These are phyloP conservation scores for Phalanger gymnotis DNA, from an alignment of 2,797 vertebrate genomes.

Conservation along the genomic window DNA sequence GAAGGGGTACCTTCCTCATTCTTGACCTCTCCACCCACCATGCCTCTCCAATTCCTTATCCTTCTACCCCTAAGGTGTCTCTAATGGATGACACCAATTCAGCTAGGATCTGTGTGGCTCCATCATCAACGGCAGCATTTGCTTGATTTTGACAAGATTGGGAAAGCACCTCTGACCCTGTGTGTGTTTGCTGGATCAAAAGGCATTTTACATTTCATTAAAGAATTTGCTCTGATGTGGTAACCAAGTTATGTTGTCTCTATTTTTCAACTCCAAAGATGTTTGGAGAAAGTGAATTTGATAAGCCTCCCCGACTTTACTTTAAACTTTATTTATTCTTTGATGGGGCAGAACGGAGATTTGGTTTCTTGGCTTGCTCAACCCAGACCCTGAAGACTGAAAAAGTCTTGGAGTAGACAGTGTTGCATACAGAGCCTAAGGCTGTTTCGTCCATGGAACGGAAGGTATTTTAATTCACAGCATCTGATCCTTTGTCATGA, in stretches of 20 bases:
- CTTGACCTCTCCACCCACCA: background rate
- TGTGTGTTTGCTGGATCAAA: background rate
- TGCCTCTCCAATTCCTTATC: background rate
- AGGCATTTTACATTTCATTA: slow-evolving; percentile 26
- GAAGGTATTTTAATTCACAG: background rate
- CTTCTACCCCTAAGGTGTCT: background rate
- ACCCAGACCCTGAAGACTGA: background rate
- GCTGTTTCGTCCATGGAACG: background rate
- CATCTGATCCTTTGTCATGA: background rate
- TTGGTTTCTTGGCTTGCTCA: slow-evolving; percentile 37
- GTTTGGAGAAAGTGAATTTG: background rate
- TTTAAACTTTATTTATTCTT: slow-evolving; percentile 56
- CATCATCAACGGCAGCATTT: background rate
- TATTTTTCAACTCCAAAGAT: slow-evolving; percentile 29
- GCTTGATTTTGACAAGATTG: slow-evolving; percentile 9
- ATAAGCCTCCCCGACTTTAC: slow-evolving; percentile 6
- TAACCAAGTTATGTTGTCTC: slow-evolving; percentile 46
- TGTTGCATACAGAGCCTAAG: background rate
- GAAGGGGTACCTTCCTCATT: background rate
- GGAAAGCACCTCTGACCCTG: background rate
- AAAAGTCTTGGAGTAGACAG: slow-evolving; percentile 33
- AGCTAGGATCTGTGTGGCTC: slow-evolving; percentile 12
- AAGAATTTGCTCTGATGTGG: slow-evolving; percentile 20
- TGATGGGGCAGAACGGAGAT: slow-evolving; percentile 20
- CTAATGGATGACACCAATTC: background rate